A percentile compares a stretch with the other conserved stretches of the same genome.
Conservation (phyloP, 2,113 vertebrate species). For the Benitochromis conjunctus region DNA sequence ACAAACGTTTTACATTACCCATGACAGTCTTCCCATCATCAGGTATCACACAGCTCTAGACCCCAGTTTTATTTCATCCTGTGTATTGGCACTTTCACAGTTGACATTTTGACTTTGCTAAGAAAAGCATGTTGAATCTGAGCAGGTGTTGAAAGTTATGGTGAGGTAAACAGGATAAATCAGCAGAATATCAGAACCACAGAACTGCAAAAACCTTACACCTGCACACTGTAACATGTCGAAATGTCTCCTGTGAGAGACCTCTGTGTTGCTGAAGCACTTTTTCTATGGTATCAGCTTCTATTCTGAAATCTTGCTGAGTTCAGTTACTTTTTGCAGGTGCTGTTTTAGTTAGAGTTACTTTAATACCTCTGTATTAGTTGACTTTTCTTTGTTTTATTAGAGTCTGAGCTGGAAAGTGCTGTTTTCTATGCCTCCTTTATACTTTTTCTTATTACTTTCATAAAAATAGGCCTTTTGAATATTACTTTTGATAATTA, state of each 20-base stretch:
- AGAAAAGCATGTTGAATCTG: not conserved
- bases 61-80: not conserved
- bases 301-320: not conserved
- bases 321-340: not conserved
- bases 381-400: not conserved
- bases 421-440: not conserved
- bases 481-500: not conserved
- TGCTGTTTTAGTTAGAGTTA: not conserved
- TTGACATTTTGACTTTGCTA: not conserved
- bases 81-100: not conserved
- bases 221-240: not conserved
- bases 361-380: not conserved
- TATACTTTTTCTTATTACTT: not conserved
- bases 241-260: not conserved
- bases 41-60: constrained; percentile 69
- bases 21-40: constrained; percentile 71
- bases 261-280: not conserved
- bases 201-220: not conserved
- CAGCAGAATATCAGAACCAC: not conserved
- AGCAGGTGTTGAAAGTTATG: not conserved
- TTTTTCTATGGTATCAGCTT: not conserved
- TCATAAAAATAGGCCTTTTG: not conserved
- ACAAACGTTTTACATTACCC: constrained; percentile 80
- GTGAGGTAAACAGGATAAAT: not conserved
- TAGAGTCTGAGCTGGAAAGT: not conserved